Conservation (phyloP, 2,888 invertebrate species). For the Rambutsinella grinnellia region DNA sequence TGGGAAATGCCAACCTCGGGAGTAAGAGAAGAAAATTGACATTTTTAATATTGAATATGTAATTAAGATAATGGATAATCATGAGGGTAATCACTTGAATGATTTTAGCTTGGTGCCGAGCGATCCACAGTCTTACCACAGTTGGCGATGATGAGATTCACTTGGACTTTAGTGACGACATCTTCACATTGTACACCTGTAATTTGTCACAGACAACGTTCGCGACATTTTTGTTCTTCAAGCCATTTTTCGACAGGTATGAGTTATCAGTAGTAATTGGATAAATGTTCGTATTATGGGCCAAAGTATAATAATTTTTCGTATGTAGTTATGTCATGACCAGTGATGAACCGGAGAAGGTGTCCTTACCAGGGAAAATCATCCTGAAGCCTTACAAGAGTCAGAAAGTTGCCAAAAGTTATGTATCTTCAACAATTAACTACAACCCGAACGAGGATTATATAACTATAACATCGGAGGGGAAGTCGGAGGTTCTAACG, state of each 20-base stretch:
- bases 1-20: constrained; percentile 28
- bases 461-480: constrained; percentile 43
- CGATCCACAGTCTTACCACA: constrained; percentile 52
- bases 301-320: too few species aligned
- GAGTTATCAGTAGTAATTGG: neutral
- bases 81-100: neutral
- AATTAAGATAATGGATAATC: too few species aligned
- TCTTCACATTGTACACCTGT: constrained; percentile 44
- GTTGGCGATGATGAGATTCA: constrained; percentile 58
- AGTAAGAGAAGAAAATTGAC: constrained; percentile 23
- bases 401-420: constrained; percentile 51
- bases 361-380: constrained; percentile 56
- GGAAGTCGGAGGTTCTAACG: constrained; percentile 47
- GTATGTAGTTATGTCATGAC: constrained; percentile 42
- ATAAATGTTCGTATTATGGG: too few species aligned
- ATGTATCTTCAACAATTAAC: constrained; percentile 49
- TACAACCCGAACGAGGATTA: constrained; percentile 36
- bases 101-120: constrained; percentile 56
- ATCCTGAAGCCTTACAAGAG: constrained; percentile 63
- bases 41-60: too few species aligned
- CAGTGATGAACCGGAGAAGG: constrained; percentile 34
- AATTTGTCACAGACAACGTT: constrained; percentile 47
- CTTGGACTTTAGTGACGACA: constrained; percentile 44
- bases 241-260: constrained; percentile 53
- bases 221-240: constrained; percentile 48